Base-by-base conservation (phyloP, 1,140 invertebrate genomes). In the Stegodyphus dumicola region DNA sequence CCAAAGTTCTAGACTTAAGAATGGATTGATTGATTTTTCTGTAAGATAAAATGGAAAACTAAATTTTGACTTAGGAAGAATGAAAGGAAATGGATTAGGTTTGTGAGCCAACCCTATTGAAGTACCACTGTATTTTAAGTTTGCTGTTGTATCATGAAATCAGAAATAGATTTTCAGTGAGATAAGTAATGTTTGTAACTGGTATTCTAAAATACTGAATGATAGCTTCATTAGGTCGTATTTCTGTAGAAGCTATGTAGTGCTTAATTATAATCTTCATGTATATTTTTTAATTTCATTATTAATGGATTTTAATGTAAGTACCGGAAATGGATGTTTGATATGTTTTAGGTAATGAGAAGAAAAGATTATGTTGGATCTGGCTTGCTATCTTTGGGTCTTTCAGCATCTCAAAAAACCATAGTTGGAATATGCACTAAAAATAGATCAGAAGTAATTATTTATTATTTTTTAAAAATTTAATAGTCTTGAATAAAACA, bases 371-470 rank as follows among this genome's bases (percentile, higher is more conserved):
- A 75, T 18, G 71, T 83, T 74, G 80, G 70, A 18, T 83, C 80
- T 83, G 80, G 80, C 11, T 67, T 83, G 17, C 5, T 83, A 7
- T 53, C 74, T 7, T 18, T 83, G 6, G 73, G 73, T 49, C 5
- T 83, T 15, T n/a, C 54, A 18, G 18, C 33, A n/a, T 54, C 80
- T 33, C 71, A 80, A 18, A 15, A 75, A 75, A 51, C 71, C 7
- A 83, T 75, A 64, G 52, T 83, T 7, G 80, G 80, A 51, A 75
- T 83, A 49, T 83, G 80, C 64, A 83, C 80, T 9, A 83, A 67
- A 54, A 83, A 70, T 11, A 83, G 80, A 67, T 71, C 80, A 6
- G 80, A 83, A 75, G 80, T 83, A 75, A 83, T 49, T 33, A 33
- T 33, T 33, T 33, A 33, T 33, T 33, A 33, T 33, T 33, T 18